These are phyloP conservation scores for Tachuris rubrigastra DNA, from an alignment of 2,113 vertebrate species.

Conservation along the genomic window DNA sequence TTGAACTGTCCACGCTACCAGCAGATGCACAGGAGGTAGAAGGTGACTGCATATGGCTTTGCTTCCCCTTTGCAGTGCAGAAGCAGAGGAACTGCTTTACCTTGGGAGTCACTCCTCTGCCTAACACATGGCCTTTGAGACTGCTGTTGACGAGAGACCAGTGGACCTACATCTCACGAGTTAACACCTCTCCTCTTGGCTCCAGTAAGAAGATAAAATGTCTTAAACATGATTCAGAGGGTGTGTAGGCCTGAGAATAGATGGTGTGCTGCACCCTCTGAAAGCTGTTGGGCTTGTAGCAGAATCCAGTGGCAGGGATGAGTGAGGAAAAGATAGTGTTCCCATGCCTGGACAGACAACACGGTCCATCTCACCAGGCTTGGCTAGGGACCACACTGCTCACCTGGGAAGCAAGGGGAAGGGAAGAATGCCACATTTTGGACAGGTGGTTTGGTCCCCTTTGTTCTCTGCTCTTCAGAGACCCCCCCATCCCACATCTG, in stretches of 20 bases:
- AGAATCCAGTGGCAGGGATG: background rate
- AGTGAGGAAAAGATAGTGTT: background rate
- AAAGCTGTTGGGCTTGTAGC: background rate
- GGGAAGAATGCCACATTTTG: background rate
- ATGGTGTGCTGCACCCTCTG: background rate
- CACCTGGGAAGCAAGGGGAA: background rate
- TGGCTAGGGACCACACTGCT: background rate
- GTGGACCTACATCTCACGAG: background rate
- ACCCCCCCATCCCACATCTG: fast-evolving
- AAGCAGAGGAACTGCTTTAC: background rate
- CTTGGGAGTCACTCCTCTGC: slow-evolving; percentile 10
- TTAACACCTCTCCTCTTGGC: background rate
- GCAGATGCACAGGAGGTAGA: background rate
- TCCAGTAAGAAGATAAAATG: background rate
- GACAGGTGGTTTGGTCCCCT: background rate
- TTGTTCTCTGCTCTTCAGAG: background rate
- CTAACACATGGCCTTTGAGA: slow-evolving; percentile 30
- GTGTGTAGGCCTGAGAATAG: background rate
- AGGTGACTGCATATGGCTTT: background rate
- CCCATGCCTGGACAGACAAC: too few species aligned
- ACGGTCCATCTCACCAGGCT: background rate
- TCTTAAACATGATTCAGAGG: background rate
- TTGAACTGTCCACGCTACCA: background rate
- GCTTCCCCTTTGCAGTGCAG: background rate
- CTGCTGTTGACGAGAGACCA: background rate